These are phyloP conservation scores for Caretta caretta DNA, from an alignment of 2,113 vertebrate genomes.

Conservation along the genomic window DNA sequence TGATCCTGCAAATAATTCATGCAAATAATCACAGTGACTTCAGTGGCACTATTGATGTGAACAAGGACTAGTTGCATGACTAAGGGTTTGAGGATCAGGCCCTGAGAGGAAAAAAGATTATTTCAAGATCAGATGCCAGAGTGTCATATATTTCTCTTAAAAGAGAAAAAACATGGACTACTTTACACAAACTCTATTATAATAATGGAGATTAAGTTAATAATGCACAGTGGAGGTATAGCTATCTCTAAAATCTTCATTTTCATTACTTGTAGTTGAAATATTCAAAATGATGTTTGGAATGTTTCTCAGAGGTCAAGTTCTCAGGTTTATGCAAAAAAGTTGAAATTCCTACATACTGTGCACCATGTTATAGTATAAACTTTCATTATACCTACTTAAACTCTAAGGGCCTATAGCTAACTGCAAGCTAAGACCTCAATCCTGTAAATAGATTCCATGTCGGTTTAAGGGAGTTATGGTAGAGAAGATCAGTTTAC, in stretches of 20 bases:
- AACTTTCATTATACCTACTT: neutral
- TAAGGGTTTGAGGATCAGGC: neutral
- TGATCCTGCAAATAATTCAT: neutral
- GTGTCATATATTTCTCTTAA: neutral
- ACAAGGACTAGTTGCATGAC: neutral
- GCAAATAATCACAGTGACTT: neutral
- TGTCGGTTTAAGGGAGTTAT: neutral
- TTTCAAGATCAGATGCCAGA: neutral
- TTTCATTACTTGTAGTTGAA: neutral
- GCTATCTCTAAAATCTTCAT: neutral
- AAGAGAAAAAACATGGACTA: neutral
- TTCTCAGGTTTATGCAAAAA: neutral
- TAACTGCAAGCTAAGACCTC: accelerated
- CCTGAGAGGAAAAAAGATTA: neutral
- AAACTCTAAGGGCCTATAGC: neutral
- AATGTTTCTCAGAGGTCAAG: neutral
- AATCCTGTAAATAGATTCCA: neutral
- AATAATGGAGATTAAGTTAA: neutral
- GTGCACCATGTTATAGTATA: neutral
- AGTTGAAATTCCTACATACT: neutral
- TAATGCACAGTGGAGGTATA: neutral
- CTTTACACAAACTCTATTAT: neutral
- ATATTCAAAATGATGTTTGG: neutral
- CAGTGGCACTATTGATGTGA: neutral
- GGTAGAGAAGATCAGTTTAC: neutral